These are phyloP conservation scores for Eleutherodactylus coqui DNA, from an alignment of 2,797 vertebrate genomes.

Conservation along the genomic window DNA sequence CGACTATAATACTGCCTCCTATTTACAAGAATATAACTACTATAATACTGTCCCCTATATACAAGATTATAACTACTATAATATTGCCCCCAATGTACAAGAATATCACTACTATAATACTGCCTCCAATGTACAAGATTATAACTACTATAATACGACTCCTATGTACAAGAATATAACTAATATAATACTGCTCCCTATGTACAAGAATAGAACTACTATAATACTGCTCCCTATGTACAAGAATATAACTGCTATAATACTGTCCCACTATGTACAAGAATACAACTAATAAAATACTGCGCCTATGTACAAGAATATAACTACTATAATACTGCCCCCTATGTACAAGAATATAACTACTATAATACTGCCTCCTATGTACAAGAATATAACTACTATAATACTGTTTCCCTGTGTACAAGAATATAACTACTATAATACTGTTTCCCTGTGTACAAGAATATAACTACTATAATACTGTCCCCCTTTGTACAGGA, in stretches of 20 bases:
- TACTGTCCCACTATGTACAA: no score
- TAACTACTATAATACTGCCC: no score
- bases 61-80: neutral
- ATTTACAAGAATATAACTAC: slow-evolving; percentile 1
- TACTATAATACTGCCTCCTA: neutral
- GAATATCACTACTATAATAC: neutral
- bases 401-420: neutral
- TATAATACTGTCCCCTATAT: neutral
- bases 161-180: no score
- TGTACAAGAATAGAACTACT: no score
- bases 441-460: neutral
- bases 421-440: slow-evolving; percentile 3
- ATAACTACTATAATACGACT: neutral
- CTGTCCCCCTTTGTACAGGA: neutral
- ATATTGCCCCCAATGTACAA: neutral
- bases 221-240: no score
- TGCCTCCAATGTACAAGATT: neutral
- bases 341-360: neutral
- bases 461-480: neutral
- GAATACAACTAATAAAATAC: no score
- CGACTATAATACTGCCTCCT: neutral
- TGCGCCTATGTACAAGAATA: no score
- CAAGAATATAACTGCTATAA: no score
- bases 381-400: neutral
- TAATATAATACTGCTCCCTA: no score